Evolutionary conservation across 2,888 invertebrate genomes (phyloP).

Genomic region (Adelognathus sp.): DNA sequence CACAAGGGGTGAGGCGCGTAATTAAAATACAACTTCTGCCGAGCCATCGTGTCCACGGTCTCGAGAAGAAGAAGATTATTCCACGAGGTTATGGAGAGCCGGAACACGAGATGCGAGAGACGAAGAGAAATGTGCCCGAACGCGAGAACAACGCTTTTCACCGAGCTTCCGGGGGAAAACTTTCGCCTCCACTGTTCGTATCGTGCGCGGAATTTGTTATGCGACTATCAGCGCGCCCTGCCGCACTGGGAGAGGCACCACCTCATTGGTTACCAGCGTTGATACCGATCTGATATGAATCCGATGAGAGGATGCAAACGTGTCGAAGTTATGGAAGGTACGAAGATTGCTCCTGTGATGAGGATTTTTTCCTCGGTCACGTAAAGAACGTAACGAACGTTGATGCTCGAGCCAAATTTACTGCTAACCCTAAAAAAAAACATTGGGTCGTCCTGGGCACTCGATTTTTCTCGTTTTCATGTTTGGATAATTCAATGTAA

Average conservation of each 20-base stretch:
- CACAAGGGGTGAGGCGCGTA: slow-evolving; percentile 55
- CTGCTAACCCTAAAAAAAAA: not conserved
- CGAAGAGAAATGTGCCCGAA: not conserved
- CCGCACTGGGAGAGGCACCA: not conserved
- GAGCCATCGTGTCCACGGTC: slow-evolving; percentile 17
- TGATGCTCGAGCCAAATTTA: not conserved
- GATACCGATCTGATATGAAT: slow-evolving; percentile 43
- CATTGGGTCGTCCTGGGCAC: no score
- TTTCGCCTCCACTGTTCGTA: slow-evolving; percentile 23
- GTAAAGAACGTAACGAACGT: not conserved
- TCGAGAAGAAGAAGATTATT: slow-evolving; percentile 49
- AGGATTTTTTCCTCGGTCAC: not conserved
- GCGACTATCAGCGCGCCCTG: slow-evolving; percentile 6
- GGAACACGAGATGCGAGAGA: not conserved
- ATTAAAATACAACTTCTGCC: slow-evolving; percentile 58
- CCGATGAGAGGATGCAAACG: slow-evolving; percentile 19
- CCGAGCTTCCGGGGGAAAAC: slow-evolving; percentile 3
- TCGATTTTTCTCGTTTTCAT: no score
- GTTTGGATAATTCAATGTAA: no score
- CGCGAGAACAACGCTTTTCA: not conserved
- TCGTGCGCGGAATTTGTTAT: slow-evolving; percentile 54
- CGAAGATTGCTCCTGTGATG: not conserved
- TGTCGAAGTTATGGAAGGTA: not conserved
- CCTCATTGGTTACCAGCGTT: slow-evolving; percentile 23
- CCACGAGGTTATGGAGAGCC: not conserved